These are phyloP conservation scores for Oscheius sp. DNA, from an alignment of 2,888 invertebrate genomes.

Conservation along the genomic window DNA sequence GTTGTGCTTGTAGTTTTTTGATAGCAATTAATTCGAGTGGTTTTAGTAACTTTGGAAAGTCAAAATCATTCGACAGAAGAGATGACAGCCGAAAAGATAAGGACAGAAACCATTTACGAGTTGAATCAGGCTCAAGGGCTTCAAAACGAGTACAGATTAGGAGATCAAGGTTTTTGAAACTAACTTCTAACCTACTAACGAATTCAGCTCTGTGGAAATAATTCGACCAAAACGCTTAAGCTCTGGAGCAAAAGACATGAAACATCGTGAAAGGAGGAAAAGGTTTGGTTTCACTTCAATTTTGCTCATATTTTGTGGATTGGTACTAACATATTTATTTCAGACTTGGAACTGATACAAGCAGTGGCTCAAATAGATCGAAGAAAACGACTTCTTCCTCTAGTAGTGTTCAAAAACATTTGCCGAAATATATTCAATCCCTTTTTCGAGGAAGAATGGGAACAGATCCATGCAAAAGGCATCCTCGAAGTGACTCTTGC, in stretches of 20 bases:
- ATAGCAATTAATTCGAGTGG: neutral
- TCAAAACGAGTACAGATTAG: constrained; percentile 67
- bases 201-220: constrained; percentile 66
- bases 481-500: constrained; percentile 10
- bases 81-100: constrained; percentile 53
- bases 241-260: constrained; percentile 67
- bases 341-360: constrained; percentile 68
- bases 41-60: constrained; percentile 60
- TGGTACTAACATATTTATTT: neutral
- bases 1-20: neutral
- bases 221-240: constrained; percentile 67
- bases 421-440: constrained; percentile 69
- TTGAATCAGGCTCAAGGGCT: constrained; percentile 63
- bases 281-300: constrained; percentile 49
- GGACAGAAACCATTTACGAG: constrained; percentile 63
- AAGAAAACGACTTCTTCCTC: constrained; percentile 69
- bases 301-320: neutral
- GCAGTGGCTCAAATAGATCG: constrained; percentile 66
- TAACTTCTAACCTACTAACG: neutral
- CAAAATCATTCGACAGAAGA: constrained; percentile 63
- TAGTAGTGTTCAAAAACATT: constrained; percentile 64
- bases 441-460: constrained; percentile 69
- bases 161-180: constrained; percentile 55
- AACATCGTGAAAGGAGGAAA: constrained; percentile 64
- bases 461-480: constrained; percentile 67